phyloP scores from a whole-genome alignment of 2,797 vertebrate species.

The Chiloscyllium punctatum region DNA sequence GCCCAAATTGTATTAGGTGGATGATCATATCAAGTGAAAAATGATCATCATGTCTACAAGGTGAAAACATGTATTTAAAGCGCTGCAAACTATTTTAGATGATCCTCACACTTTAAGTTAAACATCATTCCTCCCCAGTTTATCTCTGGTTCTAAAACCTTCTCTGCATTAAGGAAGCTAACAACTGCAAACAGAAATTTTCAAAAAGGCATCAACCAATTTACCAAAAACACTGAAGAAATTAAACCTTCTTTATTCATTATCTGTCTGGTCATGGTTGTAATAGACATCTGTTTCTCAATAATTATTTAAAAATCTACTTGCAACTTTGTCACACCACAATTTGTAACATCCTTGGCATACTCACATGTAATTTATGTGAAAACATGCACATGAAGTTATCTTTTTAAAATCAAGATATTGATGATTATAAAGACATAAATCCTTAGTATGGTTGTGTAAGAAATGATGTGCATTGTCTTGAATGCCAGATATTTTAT shows the following conservation, averaged over 20 bases:
- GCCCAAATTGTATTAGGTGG: neutral
- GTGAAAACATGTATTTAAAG: neutral
- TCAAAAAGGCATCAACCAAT: neutral
- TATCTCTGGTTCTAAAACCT: neutral
- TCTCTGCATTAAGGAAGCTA: neutral
- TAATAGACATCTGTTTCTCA: neutral
- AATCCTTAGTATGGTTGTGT: neutral
- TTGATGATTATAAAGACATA: neutral
- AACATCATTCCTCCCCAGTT: neutral
- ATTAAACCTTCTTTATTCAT: neutral
- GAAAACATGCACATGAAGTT: neutral
- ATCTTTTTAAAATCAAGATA: neutral
- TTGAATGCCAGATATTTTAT: neutral
- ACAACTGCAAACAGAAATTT: neutral
- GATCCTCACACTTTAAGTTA: neutral
- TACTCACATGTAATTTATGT: neutral
- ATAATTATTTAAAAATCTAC: neutral
- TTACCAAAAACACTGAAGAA: neutral
- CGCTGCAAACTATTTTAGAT: neutral
- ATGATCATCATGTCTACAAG: neutral
- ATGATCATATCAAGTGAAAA: neutral
- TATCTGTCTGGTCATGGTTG: neutral
- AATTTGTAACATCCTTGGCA: neutral
- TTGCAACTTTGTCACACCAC: neutral
- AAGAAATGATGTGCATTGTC: neutral